These are phyloP conservation scores for Lasioglossum lativentre DNA, from an alignment of 2,888 invertebrate genomes.

Conservation along the genomic window DNA sequence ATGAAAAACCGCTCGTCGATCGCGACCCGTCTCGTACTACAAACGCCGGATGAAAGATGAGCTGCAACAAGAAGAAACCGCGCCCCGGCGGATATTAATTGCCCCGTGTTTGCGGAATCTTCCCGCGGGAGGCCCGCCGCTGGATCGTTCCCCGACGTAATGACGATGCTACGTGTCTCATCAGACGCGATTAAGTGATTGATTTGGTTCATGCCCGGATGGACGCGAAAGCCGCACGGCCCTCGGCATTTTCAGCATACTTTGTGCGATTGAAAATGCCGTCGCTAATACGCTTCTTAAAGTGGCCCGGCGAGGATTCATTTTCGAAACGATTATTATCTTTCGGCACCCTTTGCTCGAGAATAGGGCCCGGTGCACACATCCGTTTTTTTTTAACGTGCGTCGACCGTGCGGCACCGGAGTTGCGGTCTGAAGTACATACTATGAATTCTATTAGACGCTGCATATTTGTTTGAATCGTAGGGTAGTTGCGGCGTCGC, in stretches of 20 bases:
- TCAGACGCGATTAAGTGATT: conserved; percentile 29
- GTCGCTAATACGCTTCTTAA: not conserved
- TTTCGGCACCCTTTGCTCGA: not conserved
- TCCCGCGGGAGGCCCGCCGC: conserved; percentile 12
- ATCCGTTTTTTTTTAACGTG: too few relatives aligned
- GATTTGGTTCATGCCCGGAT: conserved; percentile 11
- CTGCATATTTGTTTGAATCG: too few relatives aligned
- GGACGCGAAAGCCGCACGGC: not conserved
- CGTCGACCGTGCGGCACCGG: too few relatives aligned
- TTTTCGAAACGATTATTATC: not conserved
- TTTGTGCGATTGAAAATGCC: not conserved
- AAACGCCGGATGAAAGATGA: conserved; percentile 62
- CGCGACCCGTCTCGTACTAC: conserved; percentile 61
- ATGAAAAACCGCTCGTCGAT: conserved; percentile 63
- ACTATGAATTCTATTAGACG: too few relatives aligned
- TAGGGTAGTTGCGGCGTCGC: too few relatives aligned
- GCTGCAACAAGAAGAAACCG: conserved; percentile 43
- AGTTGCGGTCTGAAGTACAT: too few relatives aligned
- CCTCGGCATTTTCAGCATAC: not conserved
- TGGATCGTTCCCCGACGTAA: conserved; percentile 22
- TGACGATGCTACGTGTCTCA: not conserved
- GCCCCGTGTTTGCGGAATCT: conserved; percentile 46
- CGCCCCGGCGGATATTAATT: conserved; percentile 52
- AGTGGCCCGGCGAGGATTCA: not conserved
- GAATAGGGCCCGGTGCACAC: too few relatives aligned